Percentiles rank a stretch among this genome's conserved stretches.
These are phyloP conservation scores for Lycocerus yunnanus DNA, from an alignment of 2,888 invertebrate species.

Conservation along the genomic window DNA sequence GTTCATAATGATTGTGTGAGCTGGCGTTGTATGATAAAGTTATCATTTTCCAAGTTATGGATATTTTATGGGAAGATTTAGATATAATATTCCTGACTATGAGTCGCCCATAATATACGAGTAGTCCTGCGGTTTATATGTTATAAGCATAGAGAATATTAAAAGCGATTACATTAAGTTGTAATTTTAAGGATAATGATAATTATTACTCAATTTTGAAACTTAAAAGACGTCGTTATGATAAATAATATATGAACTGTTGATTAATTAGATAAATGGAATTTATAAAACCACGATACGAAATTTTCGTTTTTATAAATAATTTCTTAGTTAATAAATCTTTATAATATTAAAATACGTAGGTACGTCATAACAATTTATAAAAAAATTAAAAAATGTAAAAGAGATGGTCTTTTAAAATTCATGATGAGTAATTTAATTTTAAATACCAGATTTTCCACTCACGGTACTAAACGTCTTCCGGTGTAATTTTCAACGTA, in stretches of 20 bases:
- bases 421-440: not conserved
- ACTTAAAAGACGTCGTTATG: no score
- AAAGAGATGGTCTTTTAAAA: not conserved
- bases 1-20: not conserved
- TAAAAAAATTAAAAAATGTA: not conserved
- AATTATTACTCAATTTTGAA: no score
- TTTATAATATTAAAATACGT: no score
- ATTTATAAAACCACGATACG: no score
- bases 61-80: not conserved
- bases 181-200: no score
- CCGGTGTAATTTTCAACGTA: not conserved
- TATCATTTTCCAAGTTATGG: not conserved
- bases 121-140: no score
- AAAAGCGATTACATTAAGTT: not conserved
- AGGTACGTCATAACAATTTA: no score
- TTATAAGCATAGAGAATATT: not conserved
- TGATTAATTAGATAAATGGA: no score
- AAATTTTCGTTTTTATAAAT: no score
- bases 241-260: no score
- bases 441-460: not conserved
- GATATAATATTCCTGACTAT: not conserved
- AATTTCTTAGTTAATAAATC: no score
- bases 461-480: not conserved
- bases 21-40: not conserved
- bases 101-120: not conserved